A percentile compares a stretch with the other conserved stretches of the same genome.
Conservation (phyloP, 2,888 invertebrate species). For the Harpagoxenus sublaevis region DNA sequence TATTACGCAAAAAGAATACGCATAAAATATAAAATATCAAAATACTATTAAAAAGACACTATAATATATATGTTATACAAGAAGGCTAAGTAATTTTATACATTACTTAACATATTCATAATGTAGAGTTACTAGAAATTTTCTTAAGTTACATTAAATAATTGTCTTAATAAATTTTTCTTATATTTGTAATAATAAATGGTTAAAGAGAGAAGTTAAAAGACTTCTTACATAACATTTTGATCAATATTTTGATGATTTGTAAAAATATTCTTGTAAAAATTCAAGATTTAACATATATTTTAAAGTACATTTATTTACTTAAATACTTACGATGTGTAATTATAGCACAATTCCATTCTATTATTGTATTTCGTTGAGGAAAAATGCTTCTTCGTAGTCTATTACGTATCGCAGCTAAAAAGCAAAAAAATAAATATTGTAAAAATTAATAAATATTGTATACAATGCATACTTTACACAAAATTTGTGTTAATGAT, state of each 20-base stretch:
- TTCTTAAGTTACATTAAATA: not conserved
- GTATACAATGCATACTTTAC: not conserved
- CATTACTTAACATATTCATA: too few relatives aligned
- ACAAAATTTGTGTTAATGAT: not conserved
- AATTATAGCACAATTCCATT: slow-evolving; percentile 19
- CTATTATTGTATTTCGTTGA: not conserved
- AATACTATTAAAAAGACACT: not conserved
- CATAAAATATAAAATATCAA: not conserved
- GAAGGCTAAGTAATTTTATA: too few relatives aligned
- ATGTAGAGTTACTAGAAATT: too few relatives aligned
- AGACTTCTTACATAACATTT: not conserved
- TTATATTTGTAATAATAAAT: not conserved
- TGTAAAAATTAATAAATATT: slow-evolving; percentile 5
- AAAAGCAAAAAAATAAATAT: not conserved
- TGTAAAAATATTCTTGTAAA: not conserved
- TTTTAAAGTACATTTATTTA: not conserved
- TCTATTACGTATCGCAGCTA: not conserved
- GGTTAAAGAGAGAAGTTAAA: not conserved
- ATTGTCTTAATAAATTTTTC: not conserved
- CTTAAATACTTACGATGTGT: not conserved
- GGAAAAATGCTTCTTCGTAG: not conserved
- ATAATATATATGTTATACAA: not conserved
- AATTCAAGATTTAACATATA: not conserved
- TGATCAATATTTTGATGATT: not conserved
- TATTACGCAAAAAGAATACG: not conserved